These are phyloP conservation scores for Syngnathoides biaculeatus DNA, from an alignment of 2,113 vertebrate genomes.

Conservation along the genomic window DNA sequence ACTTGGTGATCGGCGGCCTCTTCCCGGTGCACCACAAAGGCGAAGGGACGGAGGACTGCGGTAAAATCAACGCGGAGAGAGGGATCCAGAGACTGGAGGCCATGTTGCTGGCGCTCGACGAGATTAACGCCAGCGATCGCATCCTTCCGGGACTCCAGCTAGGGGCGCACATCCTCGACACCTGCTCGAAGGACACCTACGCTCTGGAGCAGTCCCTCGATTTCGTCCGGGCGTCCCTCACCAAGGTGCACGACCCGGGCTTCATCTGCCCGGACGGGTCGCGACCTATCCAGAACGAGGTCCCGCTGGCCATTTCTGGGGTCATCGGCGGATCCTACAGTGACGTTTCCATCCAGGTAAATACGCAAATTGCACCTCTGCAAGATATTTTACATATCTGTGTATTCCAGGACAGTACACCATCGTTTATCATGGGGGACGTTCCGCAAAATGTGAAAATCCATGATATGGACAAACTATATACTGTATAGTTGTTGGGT, in stretches of 20 bases:
- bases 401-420: no score
- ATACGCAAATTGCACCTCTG: neutral
- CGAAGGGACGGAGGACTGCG: constrained; percentile 83
- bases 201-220: constrained; percentile 96
- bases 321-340: constrained; percentile 98
- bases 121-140: constrained; percentile 85
- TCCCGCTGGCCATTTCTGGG: constrained; percentile 88
- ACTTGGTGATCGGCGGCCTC: constrained; percentile 92
- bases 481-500: no score
- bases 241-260: constrained; percentile 87
- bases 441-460: no score
- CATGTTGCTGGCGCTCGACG: constrained; percentile 94
- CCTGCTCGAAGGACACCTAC: constrained; percentile 95
- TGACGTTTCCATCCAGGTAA: constrained; percentile 95
- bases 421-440: neutral
- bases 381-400: neutral
- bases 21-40: constrained; percentile 96
- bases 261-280: constrained; percentile 96
- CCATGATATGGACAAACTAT: neutral
- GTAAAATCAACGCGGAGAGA: constrained; percentile 89
- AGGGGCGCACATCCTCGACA: constrained; percentile 94
- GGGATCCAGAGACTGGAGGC: constrained; percentile 98
- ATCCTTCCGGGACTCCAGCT: constrained; percentile 88
- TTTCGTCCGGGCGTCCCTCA: constrained; percentile 92
- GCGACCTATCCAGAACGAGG: constrained; percentile 85